Base-by-base conservation (phyloP, 1,140 invertebrate species). In the Battus philenor region DNA sequence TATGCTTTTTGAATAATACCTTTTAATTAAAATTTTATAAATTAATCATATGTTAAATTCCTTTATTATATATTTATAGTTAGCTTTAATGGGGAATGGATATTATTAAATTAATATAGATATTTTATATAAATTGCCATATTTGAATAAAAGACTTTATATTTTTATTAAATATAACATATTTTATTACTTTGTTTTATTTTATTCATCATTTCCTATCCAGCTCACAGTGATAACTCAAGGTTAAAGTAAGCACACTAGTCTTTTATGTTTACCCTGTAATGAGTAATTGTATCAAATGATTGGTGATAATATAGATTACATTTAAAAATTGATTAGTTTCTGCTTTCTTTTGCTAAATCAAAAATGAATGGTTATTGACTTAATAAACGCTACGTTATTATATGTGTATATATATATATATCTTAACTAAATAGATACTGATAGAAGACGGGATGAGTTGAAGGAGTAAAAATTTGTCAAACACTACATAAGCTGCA, bases 1-100 rank as follows among this genome's bases (percentile, higher is more conserved):
- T 71, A 16, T 69, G 69, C 44, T 78, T 69, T 27, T 56, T 84
- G 30, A 84, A 84, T 52, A 71, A 76, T 47, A 82, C 80, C 13
- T 84, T 67, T 66, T 82, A 60, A 51, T 33, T 2, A 11, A 6
- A 13, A 20, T 20, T 45, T 46, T 8, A 24, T 18, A n/a, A 11
- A 34, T 22, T 41, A 45, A 29, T 41, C 18, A 32, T 29, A 30
- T 29, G 1, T 4, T 15, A 6, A 39, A 6, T 38, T 30, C n/a
- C 10, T 41, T 32, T 49, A 43, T 36, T 26, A 33, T 27, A 34
- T 33, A 31, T 46, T 34, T 27, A 12, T 29, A 30, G 16, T 22
- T 12, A 9, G 1, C 16, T 27, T 26, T 41, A 29, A 27, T 4
- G 38, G 38, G 27, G 24, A 7, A 41, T 41, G 38, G 38, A 41